phyloP scores from a whole-genome alignment of 2,113 vertebrate species.

The Nothoprocta pentlandii region DNA sequence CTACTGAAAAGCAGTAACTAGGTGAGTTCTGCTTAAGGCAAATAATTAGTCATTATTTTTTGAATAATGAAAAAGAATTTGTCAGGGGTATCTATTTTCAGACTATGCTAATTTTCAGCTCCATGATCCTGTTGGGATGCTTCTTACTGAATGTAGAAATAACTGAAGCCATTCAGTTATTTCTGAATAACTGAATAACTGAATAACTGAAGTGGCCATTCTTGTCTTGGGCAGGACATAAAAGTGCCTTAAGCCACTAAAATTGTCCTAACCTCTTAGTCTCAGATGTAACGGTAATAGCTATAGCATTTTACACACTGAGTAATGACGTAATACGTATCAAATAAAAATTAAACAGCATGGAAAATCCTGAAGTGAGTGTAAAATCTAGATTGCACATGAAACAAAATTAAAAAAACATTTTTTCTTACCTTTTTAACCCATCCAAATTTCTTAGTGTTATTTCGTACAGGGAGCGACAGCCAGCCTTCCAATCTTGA shows the following conservation, averaged over 20 bases:
- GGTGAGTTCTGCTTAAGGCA: neutral
- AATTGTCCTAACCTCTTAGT: neutral
- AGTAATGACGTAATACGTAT: neutral
- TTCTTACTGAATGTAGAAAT: neutral
- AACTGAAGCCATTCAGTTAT: neutral
- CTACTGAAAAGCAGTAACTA: neutral
- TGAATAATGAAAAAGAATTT: neutral
- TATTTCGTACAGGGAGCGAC: slow-evolving; percentile 95
- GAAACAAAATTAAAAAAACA: neutral
- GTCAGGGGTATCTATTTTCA: neutral
- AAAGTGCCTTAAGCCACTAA: neutral
- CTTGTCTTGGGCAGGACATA: neutral
- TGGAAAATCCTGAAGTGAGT: neutral
- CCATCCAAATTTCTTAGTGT: slow-evolving; percentile 98
- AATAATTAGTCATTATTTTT: neutral
- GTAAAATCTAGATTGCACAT: neutral
- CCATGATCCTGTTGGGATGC: neutral
- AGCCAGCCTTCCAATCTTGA: slow-evolving; percentile 95
- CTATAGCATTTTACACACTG: neutral
- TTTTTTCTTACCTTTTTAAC: slow-evolving; percentile 88
- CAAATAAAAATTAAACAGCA: neutral
- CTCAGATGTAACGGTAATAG: neutral
- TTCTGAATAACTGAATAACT: neutral
- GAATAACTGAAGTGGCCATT: neutral
- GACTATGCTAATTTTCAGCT: neutral